A percentile compares a stretch with the other conserved stretches of the same genome.
Evolutionary conservation across 92 coral and sea anemone species (phyloP).

Genomic region (Galaxea fascicularis): DNA sequence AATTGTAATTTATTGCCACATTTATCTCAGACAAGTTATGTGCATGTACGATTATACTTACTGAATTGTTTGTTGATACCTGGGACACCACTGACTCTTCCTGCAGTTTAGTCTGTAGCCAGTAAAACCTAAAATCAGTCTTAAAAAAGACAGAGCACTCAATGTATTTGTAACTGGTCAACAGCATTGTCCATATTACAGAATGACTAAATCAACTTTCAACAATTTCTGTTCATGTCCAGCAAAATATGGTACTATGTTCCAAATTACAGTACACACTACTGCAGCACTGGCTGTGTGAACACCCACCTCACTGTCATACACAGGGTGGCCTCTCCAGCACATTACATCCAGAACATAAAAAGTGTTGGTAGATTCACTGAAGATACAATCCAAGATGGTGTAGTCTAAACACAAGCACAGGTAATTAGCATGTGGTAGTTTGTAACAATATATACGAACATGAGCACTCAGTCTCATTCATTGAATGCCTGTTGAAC

Average conservation of each 20-base stretch:
- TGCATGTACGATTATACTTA: constrained; percentile 21
- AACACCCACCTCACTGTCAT: constrained; percentile 89
- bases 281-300: not conserved
- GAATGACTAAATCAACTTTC: too few relatives aligned
- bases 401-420: constrained; percentile 78
- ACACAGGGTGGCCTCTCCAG: constrained; percentile 98
- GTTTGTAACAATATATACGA: too few relatives aligned
- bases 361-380: constrained; percentile 80
- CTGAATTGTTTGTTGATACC: constrained; percentile 77
- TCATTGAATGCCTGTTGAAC: too few relatives aligned
- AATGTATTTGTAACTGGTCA: too few relatives aligned
- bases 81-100: constrained; percentile 74
- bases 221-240: not conserved
- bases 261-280: not conserved
- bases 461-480: too few relatives aligned
- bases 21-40: too few relatives aligned
- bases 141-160: not conserved
- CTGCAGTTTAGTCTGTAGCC: constrained; percentile 89
- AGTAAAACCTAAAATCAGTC: constrained; percentile 97
- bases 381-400: constrained; percentile 91
- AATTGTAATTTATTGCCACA: too few relatives aligned
- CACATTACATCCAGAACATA: constrained; percentile 93
- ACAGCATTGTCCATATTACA: too few relatives aligned
- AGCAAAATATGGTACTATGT: not conserved
- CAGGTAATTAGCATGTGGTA: not conserved